These are phyloP conservation scores for Drosophila leonis DNA, from an alignment of 2,888 invertebrate species.

Conservation along the genomic window DNA sequence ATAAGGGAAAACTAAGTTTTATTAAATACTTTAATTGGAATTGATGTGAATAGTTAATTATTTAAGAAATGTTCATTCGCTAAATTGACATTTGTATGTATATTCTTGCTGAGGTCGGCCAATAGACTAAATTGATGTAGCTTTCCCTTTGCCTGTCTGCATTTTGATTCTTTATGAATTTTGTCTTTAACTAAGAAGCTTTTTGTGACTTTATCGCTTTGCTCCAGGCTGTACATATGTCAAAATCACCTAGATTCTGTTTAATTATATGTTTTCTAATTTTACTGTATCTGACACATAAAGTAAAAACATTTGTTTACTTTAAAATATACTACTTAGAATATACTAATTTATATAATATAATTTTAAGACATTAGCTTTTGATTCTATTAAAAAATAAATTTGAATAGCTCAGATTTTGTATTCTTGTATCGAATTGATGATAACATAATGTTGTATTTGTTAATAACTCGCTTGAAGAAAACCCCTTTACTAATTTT, in stretches of 20 bases:
- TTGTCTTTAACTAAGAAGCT: not conserved
- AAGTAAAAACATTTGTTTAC: not conserved
- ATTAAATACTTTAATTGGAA: not conserved
- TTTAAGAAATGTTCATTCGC: not conserved
- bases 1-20: not conserved
- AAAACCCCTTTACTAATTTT: too few relatives aligned
- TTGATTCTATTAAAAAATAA: too few relatives aligned
- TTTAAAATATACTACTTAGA: not conserved
- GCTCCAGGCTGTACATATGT: not conserved
- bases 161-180: not conserved
- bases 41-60: not conserved
- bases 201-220: not conserved
- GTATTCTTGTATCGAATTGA: too few relatives aligned
- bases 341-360: too few relatives aligned
- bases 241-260: not conserved
- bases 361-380: too few relatives aligned
- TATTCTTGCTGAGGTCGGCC: not conserved
- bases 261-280: not conserved
- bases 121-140: not conserved
- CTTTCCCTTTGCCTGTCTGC: slow-evolving; percentile 2
- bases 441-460: too few relatives aligned
- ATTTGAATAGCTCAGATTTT: too few relatives aligned
- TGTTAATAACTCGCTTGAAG: too few relatives aligned
- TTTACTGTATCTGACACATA: not conserved
- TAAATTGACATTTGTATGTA: not conserved